Percentiles rank a stretch among this genome's conserved stretches.
These are phyloP conservation scores for Lota lota DNA, from an alignment of 2,113 vertebrate genomes.

Conservation along the genomic window DNA sequence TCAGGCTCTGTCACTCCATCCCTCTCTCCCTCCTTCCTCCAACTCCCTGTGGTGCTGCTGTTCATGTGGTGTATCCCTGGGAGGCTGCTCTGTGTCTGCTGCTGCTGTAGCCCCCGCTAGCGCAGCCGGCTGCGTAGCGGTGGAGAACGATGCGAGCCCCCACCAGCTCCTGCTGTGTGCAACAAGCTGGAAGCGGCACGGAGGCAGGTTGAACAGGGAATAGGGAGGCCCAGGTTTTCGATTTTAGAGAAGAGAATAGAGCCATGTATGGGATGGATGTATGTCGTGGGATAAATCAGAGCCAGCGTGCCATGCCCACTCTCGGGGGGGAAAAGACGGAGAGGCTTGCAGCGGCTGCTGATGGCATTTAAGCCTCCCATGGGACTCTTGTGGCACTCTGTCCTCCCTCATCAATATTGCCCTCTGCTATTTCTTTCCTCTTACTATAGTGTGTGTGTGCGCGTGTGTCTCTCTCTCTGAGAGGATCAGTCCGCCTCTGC, in stretches of 20 bases:
- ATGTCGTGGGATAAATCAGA: constrained; percentile 52
- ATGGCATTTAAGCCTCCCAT: constrained; percentile 64
- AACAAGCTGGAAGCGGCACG: constrained; percentile 46
- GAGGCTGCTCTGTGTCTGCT: constrained; percentile 41
- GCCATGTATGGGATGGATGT: not conserved
- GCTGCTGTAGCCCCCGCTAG: constrained; percentile 6
- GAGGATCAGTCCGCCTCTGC: constrained; percentile 73
- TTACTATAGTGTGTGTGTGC: constrained; percentile 17
- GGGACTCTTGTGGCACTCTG: constrained; percentile 58
- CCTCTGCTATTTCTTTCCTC: constrained; percentile 41
- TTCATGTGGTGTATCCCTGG: constrained; percentile 45
- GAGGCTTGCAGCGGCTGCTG: constrained; percentile 46
- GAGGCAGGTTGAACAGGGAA: constrained; percentile 30
- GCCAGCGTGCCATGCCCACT: constrained; percentile 41
- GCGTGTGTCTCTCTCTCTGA: constrained; percentile 44
- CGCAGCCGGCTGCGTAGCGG: too few species aligned
- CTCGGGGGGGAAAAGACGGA: constrained; percentile 29
- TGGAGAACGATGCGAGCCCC: constrained; percentile 42
- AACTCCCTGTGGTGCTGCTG: constrained; percentile 42
- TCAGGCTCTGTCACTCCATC: not conserved
- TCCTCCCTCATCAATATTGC: constrained; percentile 48
- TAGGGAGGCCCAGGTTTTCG: constrained; percentile 37
- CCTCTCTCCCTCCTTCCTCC: constrained; percentile 3
- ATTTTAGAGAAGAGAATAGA: constrained; percentile 45
- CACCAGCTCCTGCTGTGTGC: constrained; percentile 37